A percentile compares a stretch with the other conserved stretches of the same genome.
Conservation (phyloP, 2,888 invertebrate genomes). For the Nematopogon swammerdamellus region DNA sequence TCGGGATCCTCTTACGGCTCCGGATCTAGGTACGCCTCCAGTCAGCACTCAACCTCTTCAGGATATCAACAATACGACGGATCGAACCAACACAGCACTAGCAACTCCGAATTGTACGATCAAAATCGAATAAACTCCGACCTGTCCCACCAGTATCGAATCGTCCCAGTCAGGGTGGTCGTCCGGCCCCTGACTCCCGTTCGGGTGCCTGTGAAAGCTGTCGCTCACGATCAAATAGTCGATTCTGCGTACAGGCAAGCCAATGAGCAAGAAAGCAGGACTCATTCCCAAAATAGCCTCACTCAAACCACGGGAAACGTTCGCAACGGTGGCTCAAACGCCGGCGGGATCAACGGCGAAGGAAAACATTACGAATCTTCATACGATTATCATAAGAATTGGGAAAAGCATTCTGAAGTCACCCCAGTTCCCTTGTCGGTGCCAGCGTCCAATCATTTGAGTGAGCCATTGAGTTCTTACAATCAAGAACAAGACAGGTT, state of each 20-base stretch:
- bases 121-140: not conserved
- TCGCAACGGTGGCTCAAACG: not conserved
- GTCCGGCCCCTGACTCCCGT: not conserved
- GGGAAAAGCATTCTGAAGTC: conserved; percentile 40
- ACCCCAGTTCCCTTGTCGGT: conserved; percentile 16
- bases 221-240: not conserved
- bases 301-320: not conserved
- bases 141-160: not conserved
- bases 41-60: not conserved
- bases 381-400: conserved; percentile 40
- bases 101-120: conserved; percentile 30
- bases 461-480: not conserved
- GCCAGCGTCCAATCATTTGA: conserved; percentile 23
- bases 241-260: conserved; percentile 8
- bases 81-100: conserved; percentile 1
- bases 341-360: not conserved
- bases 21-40: not conserved
- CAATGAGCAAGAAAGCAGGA: conserved; percentile 8
- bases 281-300: conserved; percentile 4
- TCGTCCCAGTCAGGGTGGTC: not conserved
- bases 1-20: too few relatives aligned
- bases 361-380: conserved; percentile 37
- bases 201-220: not conserved
- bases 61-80: not conserved
- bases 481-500: not conserved